These are phyloP conservation scores for Furnarius figulus DNA, from an alignment of 2,113 vertebrate genomes.

Conservation along the genomic window DNA sequence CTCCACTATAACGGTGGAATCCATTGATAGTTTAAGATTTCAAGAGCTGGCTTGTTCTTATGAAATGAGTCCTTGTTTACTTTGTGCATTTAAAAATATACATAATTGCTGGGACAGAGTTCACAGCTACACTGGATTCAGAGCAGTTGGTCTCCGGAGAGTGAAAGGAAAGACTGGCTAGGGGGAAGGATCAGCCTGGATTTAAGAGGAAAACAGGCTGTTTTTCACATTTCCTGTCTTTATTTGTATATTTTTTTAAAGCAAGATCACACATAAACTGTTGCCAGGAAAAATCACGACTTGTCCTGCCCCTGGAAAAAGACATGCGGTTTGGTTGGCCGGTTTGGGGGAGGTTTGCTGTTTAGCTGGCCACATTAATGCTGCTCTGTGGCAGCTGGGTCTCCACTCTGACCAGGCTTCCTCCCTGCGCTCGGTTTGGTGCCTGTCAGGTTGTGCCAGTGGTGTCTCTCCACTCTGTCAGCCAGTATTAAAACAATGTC, in stretches of 20 bases:
- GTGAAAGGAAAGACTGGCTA: neutral
- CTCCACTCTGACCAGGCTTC: neutral
- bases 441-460: neutral
- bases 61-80: neutral
- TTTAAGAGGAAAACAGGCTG: neutral
- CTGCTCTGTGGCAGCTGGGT: neutral
- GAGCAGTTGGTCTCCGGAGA: neutral
- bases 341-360: neutral
- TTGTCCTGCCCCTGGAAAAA: conserved; percentile 19
- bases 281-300: conserved; percentile 27
- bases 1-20: neutral
- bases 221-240: neutral
- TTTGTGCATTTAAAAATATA: conserved; percentile 14
- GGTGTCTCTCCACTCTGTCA: neutral
- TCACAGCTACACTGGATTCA: neutral
- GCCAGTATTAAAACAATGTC: neutral
- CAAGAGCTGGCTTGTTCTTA: neutral
- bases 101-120: neutral
- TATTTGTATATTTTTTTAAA: neutral
- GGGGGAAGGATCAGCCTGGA: neutral
- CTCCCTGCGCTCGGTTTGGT: neutral
- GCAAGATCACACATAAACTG: neutral
- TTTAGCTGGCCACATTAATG: neutral
- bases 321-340: neutral
- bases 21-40: neutral